Base-by-base conservation (phyloP, 2,888 invertebrate genomes). In the Zhuqinia jingwanae region DNA sequence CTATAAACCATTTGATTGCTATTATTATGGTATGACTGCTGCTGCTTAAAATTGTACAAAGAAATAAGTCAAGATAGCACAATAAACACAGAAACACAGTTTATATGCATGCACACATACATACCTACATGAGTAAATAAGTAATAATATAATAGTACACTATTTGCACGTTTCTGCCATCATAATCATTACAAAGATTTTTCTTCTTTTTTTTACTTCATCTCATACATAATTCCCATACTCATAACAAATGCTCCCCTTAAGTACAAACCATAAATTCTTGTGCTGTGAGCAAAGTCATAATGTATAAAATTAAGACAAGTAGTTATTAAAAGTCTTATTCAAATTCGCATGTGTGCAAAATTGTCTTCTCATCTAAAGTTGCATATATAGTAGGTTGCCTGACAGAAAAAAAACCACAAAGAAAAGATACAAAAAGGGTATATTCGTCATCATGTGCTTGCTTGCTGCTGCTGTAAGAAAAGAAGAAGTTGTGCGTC, bases 211-310 rank as follows among this genome's bases (percentile, higher is more conserved):
- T n/a, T n/a, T n/a, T n/a, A n/a, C n/a, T n/a, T n/a, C n/a, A n/a
- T n/a, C n/a, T n/a, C n/a, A n/a, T n/a, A n/a, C 25, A 50, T 65
- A 30, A 50, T 50, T 45, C 47, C 17, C 6, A 47, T 45, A 58
- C 56, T 36, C 20, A 68, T 27, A 68, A 42, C 65, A 36, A 68
- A 68, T 20, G 36, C 53, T 50, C 56, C 56, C 76, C 76, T 70
- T 76, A 36, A 56, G 30, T 56, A n/a, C n/a, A 30, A 58, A 56
- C 36, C 56, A 36, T 76, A 76, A 76, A 76, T 76, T 50, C n/a
- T 58, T 58, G 1, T 68, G 58, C 25, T 45, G 6, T 60, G 77
- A 22, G 30, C 22, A 45, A 45, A 22, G 20, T 20, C 25, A 70
- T 50, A 70, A 70, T 22, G 47, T 50, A 15, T 47, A 42, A 42